Conservation (phyloP, 2,797 vertebrate species). For the Mustela erminea region DNA sequence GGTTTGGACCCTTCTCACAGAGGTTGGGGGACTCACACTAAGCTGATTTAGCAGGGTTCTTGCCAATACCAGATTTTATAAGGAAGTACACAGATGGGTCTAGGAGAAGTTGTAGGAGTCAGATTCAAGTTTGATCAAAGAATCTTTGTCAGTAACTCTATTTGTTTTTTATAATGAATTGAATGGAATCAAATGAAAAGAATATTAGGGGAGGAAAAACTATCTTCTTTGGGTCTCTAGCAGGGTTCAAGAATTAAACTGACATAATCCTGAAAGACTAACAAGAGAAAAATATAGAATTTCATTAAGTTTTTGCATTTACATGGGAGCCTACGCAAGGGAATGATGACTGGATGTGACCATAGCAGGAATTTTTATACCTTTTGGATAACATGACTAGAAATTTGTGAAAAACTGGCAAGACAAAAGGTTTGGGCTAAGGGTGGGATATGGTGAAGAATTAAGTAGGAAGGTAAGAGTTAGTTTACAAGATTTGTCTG, state of each 20-base stretch:
- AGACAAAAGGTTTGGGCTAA: background rate
- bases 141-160: background rate
- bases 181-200: background rate
- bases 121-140: background rate
- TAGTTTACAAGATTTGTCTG: background rate
- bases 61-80: background rate
- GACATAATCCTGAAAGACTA: background rate
- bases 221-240: background rate
- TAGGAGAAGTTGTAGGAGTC: background rate
- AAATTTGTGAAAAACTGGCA: background rate
- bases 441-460: background rate
- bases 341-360: background rate
- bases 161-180: slow-evolving; percentile 29
- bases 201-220: background rate
- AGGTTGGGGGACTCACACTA: background rate
- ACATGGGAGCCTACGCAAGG: background rate
- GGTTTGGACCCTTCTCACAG: background rate
- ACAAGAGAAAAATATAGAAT: background rate
- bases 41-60: background rate
- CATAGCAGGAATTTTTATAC: background rate
- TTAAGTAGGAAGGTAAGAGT: background rate
- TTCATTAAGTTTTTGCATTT: background rate
- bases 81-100: background rate
- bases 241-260: background rate
- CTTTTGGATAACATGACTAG: background rate